phyloP scores from a whole-genome alignment of 1,140 invertebrate genomes.

The Plectrocnemia conspersa region DNA sequence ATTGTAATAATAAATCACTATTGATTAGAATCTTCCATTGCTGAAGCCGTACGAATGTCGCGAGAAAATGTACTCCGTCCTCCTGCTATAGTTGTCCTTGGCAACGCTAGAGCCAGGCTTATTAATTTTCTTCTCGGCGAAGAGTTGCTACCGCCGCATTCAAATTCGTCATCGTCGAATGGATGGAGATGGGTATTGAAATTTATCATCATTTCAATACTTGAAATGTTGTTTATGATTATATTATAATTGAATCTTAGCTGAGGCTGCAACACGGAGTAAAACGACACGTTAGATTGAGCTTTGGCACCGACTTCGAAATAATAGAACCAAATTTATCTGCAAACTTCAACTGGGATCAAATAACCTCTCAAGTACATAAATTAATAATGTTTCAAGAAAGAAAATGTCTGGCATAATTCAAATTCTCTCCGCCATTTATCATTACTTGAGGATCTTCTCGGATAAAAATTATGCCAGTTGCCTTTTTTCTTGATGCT shows the following conservation, averaged over 20 bases:
- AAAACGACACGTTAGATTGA: constrained; percentile 61
- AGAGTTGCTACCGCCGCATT: constrained; percentile 58
- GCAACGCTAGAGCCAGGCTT: constrained; percentile 65
- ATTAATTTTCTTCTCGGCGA: constrained; percentile 68
- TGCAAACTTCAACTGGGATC: constrained; percentile 36
- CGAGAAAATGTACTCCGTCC: constrained; percentile 28
- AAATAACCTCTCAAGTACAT: constrained; percentile 41
- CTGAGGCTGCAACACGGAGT: constrained; percentile 63
- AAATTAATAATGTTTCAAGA: too few relatives aligned
- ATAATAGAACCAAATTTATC: constrained; percentile 58
- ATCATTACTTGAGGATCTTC: too few relatives aligned
- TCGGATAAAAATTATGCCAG: too few relatives aligned
- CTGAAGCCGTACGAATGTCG: constrained; percentile 46
- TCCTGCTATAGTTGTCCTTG: constrained; percentile 62
- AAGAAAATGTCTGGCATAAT: too few relatives aligned
- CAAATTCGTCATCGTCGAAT: constrained; percentile 36
- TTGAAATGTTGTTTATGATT: too few relatives aligned
- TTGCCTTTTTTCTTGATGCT: too few relatives aligned
- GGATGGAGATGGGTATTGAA: constrained; percentile 63
- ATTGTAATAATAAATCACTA: constrained; percentile 25
- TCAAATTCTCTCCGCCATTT: too few relatives aligned
- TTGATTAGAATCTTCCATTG: constrained; percentile 39
- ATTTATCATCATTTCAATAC: constrained; percentile 3
- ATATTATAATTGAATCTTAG: too few relatives aligned
- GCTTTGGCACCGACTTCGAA: constrained; percentile 70